Evolutionary conservation across 2,888 invertebrate species (phyloP).

Genomic region (Drosophila tripunctata): DNA sequence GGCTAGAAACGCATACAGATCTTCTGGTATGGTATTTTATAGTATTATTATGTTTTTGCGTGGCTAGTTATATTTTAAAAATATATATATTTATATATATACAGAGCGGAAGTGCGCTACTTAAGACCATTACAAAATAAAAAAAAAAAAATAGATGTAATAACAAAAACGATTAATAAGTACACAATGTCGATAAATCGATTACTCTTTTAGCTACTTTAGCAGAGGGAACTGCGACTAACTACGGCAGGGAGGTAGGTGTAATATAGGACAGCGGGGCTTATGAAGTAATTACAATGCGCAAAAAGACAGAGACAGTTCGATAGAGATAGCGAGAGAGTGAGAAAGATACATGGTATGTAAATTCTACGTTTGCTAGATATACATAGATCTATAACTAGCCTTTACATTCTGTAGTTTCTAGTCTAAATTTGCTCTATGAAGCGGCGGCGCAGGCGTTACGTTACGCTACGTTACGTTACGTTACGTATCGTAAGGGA

Average conservation of each 20-base stretch:
- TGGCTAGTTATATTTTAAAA: constrained; percentile 19
- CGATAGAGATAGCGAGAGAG: not conserved
- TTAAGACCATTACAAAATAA: constrained; percentile 54
- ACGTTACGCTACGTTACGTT: constrained; percentile 6
- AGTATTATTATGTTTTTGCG: not conserved
- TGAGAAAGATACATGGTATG: constrained; percentile 4
- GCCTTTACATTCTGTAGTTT: constrained; percentile 53
- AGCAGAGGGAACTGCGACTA: constrained; percentile 35
- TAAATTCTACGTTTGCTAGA: constrained; percentile 25
- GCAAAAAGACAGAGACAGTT: constrained; percentile 31
- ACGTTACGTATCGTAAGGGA: constrained; percentile 19
- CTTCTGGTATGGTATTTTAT: constrained; percentile 1
- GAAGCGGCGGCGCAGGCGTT: constrained; percentile 25
- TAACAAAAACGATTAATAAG: constrained; percentile 72
- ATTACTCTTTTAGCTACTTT: constrained; percentile 56
- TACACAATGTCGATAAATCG: constrained; percentile 59
- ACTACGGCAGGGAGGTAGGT: constrained; percentile 38
- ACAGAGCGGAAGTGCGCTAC: constrained; percentile 47
- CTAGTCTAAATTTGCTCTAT: constrained; percentile 59
- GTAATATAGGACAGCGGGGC: constrained; percentile 19
- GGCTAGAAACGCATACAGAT: not conserved
- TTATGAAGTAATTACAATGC: constrained; percentile 72
- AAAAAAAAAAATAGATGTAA: too few relatives aligned
- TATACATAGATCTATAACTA: constrained; percentile 61
- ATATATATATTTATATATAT: constrained; percentile 27